These are phyloP conservation scores for Sinohyriopsis cumingii DNA, from an alignment of 2,888 invertebrate species.

Conservation along the genomic window DNA sequence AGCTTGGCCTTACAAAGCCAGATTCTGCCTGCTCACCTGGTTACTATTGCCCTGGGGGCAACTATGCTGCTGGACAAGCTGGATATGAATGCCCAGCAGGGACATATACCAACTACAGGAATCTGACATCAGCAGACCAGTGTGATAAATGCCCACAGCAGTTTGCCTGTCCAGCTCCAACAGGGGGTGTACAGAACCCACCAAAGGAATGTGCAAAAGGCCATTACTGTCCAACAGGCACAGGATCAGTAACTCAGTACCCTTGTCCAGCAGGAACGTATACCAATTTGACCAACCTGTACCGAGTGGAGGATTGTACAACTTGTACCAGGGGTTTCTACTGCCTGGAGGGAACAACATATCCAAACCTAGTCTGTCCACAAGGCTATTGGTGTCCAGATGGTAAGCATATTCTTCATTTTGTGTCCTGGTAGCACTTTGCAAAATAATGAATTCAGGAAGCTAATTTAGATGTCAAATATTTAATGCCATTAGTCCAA, in stretches of 20 bases:
- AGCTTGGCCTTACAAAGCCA: slow-evolving; percentile 54
- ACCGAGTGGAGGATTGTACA: slow-evolving; percentile 59
- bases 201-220: slow-evolving; percentile 65
- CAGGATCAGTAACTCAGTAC: slow-evolving; percentile 53
- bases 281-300: slow-evolving; percentile 65
- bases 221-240: slow-evolving; percentile 66
- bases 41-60: slow-evolving; percentile 68
- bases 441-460: no score
- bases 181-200: slow-evolving; percentile 66
- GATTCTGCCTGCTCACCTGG: slow-evolving; percentile 65
- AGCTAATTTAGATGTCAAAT: no score
- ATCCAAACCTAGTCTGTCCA: slow-evolving; percentile 59
- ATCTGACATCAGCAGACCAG: slow-evolving; percentile 62
- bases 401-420: slow-evolving; percentile 40
- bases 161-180: slow-evolving; percentile 61
- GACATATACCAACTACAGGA: slow-evolving; percentile 62
- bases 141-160: slow-evolving; percentile 57
- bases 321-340: slow-evolving; percentile 63
- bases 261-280: slow-evolving; percentile 69
- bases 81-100: slow-evolving; percentile 68
- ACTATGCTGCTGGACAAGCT: slow-evolving; percentile 58
- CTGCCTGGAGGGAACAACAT: slow-evolving; percentile 61
- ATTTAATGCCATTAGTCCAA: no score
- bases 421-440: no score
- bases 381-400: slow-evolving; percentile 67